Base-by-base conservation (phyloP, 2,888 invertebrate genomes). In the Pollenia angustigena region DNA sequence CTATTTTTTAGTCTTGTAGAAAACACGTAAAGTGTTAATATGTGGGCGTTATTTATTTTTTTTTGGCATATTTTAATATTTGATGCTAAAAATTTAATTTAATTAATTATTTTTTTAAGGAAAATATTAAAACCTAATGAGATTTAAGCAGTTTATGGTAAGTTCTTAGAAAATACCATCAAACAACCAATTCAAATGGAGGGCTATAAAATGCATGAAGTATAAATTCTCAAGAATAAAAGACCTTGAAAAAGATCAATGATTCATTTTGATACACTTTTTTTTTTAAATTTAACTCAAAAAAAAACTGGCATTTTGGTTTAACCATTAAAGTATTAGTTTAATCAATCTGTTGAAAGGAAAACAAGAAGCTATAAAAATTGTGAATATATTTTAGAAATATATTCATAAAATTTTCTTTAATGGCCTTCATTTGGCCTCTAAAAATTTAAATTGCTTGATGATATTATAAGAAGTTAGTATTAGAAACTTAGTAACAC, bases 31-130 rank as follows among this genome's bases (percentile, higher is more conserved):
- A 80, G 62, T 75, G 62, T 62, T 62, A 68, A 80, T 74, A 62
- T 40, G 85, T 80, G 52, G 85, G 85, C 69, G 85, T 64, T n/a
- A n/a, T n/a, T n/a, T n/a, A n/a, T 46, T 18, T 74, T 81, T 52
- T 23, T 74, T 81, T 60, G 16, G 18, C 42, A 50, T 50, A 60
- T n/a, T 40, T 52, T 23, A 12, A 16, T 69, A 69, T 82, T 84
- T 56, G 75, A 64, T 85, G 80, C 32, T 80, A 54, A 60, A 46
- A 10, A 50, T 60, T 68, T 64, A 4, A 71, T 72, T 46, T 46
- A 18, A 3, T 64, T 60, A 32, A 32, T 46, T 18, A 52, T 56
- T 40, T 16, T 72, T 71, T 44, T 66, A 40, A 46, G 7, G 46
- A 54, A 80, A 66, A 42, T 42, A 16, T 68, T 54, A 4, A 42